Base-by-base conservation (phyloP, 2,888 invertebrate genomes). In the Exocentrus adspersus region DNA sequence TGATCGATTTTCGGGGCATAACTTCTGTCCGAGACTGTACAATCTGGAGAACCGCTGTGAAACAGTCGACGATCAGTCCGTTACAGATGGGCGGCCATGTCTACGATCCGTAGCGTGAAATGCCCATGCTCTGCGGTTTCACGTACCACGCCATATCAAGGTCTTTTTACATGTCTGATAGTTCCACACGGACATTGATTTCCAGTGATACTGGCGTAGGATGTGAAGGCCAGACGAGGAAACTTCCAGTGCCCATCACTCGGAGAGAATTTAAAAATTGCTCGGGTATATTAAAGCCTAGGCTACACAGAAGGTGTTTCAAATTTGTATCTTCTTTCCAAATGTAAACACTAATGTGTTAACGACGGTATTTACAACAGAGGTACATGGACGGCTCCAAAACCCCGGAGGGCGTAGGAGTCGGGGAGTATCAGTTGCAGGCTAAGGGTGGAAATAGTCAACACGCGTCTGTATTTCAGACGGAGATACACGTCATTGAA, bases 41-140 rank as follows among this genome's bases (percentile, higher is more conserved):
- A 43, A 32, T 32, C 45, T 46, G 43, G 43, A 54, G 43, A 54
- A 54, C 54, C 54, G 54, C 57, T 57, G 53, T 43, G 45, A 53
- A 60, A 53, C 51, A 53, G 42, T 60, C 52, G 60, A 60, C 60
- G 52, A 60, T 60, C 60, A 53, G 60, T 46, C 57, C 56, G 70
- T 70, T 60, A 70, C 70, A 64, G 53, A 66, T 64, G 68, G 67
- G 59, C 64, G 62, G 50, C 48, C 52, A 58, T 61, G 68, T 64
- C 62, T 65, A 63, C 65, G 65, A 64, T 45, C 69, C 64, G 64
- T 65, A 64, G 66, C 70, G 70, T 71, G 69, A 71, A 71, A 71
- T 71, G 69, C 65, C 66, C 71, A 71, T 69, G 71, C 69, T 71
- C 69, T 64, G 71, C 65, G 71, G 71, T 69, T 71, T 71, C 65